phyloP scores from a whole-genome alignment of 2,888 invertebrate species.

The Macrophya alboannulata region DNA sequence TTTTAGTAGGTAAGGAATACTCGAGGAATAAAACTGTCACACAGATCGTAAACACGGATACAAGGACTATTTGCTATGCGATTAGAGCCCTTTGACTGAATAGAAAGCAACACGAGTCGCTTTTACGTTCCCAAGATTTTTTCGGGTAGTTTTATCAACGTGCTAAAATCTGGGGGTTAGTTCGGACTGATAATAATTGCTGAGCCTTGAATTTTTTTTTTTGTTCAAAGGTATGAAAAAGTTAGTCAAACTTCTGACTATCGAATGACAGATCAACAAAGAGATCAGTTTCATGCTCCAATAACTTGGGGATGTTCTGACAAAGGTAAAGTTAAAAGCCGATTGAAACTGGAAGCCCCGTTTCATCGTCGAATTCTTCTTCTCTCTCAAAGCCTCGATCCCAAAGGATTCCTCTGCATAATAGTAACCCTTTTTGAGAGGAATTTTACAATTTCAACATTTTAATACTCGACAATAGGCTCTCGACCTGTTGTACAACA shows the following conservation, averaged over 20 bases:
- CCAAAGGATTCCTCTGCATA: slow-evolving; percentile 11
- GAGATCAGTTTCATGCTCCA: slow-evolving; percentile 41
- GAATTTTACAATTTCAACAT: slow-evolving; percentile 17
- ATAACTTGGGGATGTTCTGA: slow-evolving; percentile 4
- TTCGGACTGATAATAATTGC: neutral
- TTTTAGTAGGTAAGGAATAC: neutral
- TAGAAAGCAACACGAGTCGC: neutral
- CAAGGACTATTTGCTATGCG: neutral
- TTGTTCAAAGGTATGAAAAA: neutral
- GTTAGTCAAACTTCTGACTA: slow-evolving; percentile 18
- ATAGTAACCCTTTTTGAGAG: slow-evolving; percentile 11
- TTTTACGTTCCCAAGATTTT: neutral
- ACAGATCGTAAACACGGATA: slow-evolving; percentile 21
- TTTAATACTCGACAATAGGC: neutral
- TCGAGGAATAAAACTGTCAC: slow-evolving; percentile 25
- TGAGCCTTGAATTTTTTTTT: neutral
- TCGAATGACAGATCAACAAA: slow-evolving; percentile 21
- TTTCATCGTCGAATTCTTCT: slow-evolving; percentile 45
- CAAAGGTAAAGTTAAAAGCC: neutral
- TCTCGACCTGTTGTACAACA: no score
- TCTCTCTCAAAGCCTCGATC: slow-evolving; percentile 11
- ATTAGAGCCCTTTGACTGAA: neutral
- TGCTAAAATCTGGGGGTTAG: neutral
- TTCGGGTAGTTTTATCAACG: neutral
- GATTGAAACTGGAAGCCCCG: slow-evolving; percentile 18